Conservation (phyloP, 2,113 vertebrate species). For the Origma solitaria region DNA sequence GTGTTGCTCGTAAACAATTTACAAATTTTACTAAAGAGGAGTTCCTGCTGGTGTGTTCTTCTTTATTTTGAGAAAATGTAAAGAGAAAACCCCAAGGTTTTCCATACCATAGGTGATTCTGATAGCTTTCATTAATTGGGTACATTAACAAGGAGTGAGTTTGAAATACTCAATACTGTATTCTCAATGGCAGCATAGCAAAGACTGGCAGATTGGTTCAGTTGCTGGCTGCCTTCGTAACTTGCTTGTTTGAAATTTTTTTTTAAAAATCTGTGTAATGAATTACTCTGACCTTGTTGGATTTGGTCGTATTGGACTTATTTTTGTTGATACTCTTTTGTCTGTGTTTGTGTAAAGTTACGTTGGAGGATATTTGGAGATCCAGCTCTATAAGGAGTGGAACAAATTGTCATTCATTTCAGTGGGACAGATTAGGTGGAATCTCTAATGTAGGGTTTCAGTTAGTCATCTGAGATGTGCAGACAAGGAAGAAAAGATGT, state of each 20-base stretch:
- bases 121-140: background rate
- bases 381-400: background rate
- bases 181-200: background rate
- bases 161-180: background rate
- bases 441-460: background rate
- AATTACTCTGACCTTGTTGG: background rate
- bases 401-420: background rate
- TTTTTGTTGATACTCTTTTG: background rate
- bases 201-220: background rate
- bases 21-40: background rate
- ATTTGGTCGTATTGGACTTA: background rate
- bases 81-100: background rate
- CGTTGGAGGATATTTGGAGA: background rate
- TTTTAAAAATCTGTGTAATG: background rate
- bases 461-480: background rate
- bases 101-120: background rate
- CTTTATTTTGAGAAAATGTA: background rate
- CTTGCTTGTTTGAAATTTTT: background rate
- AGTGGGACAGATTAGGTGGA: background rate
- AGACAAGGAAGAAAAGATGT: background rate
- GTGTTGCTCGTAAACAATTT: background rate
- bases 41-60: background rate
- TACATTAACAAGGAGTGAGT: background rate
- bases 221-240: background rate
- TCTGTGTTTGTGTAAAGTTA: background rate